Evolutionary conservation across 2,888 invertebrate genomes (phyloP).

Genomic region (Rhagium mordax): DNA sequence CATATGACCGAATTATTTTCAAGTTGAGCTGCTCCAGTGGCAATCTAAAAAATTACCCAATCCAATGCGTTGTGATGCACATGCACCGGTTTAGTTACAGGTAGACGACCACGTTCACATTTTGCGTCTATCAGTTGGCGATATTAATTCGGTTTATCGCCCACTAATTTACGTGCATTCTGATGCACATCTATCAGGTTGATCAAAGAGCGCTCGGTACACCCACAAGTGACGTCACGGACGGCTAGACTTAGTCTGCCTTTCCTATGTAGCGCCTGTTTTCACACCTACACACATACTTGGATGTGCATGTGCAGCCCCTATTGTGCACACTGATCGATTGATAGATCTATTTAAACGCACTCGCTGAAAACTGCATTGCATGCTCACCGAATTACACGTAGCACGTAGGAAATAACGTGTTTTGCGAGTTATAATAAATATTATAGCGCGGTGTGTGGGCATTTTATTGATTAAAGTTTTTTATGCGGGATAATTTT

Average conservation of each 20-base stretch:
- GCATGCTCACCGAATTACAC: neutral
- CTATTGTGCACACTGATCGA: neutral
- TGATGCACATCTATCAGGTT: constrained; percentile 32
- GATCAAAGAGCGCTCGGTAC: constrained; percentile 31
- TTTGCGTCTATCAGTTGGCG: constrained; percentile 5
- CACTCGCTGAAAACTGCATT: neutral
- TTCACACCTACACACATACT: neutral
- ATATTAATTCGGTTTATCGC: constrained; percentile 32
- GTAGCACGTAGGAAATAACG: neutral
- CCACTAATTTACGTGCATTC: constrained; percentile 33
- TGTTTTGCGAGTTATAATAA: neutral
- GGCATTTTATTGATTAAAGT: too few relatives aligned
- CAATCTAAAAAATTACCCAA: neutral
- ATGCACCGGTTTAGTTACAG: constrained; percentile 25
- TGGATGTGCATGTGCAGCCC: constrained; percentile 12
- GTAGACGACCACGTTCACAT: constrained; percentile 24
- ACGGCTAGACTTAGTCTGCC: neutral
- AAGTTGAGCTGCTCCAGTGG: neutral
- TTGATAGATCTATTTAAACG: neutral
- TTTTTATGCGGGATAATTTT: too few relatives aligned
- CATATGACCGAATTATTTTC: constrained; percentile 10
- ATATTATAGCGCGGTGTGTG: neutral
- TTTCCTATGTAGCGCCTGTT: neutral
- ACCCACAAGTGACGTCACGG: constrained; percentile 19
- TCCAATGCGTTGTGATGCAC: neutral